Percentiles rank a stretch among this genome's conserved stretches.
phyloP scores from a whole-genome alignment of 2,113 vertebrate genomes.

The Antechinus flavipes region DNA sequence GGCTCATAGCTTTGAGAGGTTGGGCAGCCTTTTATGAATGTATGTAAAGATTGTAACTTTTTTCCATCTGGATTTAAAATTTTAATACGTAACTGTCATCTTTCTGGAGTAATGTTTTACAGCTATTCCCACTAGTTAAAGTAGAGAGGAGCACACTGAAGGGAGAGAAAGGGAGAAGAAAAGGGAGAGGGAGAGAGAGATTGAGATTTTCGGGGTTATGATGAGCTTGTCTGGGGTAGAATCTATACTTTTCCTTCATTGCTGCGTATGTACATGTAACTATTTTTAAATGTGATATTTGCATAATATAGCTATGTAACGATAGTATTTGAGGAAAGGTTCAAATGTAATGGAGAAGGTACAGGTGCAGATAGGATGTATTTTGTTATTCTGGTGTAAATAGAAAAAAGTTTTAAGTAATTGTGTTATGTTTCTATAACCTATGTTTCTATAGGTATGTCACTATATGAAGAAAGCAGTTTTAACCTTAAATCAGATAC shows the following conservation, averaged over 20 bases:
- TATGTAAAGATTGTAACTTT: neutral
- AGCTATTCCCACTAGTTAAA: neutral
- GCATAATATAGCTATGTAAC: neutral
- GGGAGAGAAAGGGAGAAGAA: neutral
- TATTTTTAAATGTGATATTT: neutral
- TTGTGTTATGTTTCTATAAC: neutral
- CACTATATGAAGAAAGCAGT: neutral
- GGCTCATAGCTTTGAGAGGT: neutral
- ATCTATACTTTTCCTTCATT: neutral
- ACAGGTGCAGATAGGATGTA: neutral
- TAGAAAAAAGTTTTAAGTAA: neutral
- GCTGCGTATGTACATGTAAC: neutral
- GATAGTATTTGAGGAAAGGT: neutral
- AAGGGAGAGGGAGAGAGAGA: neutral
- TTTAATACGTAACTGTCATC: neutral
- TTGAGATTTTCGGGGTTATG: neutral
- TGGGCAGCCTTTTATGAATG: neutral
- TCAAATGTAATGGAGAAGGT: constrained; percentile 57
- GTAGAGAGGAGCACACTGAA: neutral
- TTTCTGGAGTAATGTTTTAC: neutral
- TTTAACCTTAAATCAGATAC: neutral
- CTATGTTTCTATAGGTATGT: neutral
- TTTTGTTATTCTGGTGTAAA: constrained; percentile 43
- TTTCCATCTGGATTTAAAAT: neutral
- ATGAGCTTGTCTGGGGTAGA: neutral